These are phyloP conservation scores for Oeneis ivallda DNA, from an alignment of 2,888 invertebrate species.

Conservation along the genomic window DNA sequence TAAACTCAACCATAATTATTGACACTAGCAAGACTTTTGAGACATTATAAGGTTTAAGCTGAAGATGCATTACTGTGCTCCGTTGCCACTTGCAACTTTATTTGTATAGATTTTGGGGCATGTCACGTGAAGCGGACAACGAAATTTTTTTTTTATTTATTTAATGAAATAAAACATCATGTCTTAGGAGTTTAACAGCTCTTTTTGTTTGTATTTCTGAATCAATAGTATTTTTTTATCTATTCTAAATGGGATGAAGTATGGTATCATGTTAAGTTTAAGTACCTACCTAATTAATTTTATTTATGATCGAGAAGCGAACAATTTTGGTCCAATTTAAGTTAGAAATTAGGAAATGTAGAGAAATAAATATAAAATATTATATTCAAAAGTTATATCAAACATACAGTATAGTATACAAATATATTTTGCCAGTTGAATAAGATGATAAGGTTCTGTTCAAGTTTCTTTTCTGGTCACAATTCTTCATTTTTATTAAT, in stretches of 20 bases:
- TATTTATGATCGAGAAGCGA: constrained; percentile 49
- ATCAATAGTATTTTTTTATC: constrained; percentile 20
- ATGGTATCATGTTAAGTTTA: constrained; percentile 45
- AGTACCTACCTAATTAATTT: no score
- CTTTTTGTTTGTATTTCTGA: constrained; percentile 6
- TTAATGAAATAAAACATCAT: not conserved
- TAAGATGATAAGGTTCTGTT: not conserved
- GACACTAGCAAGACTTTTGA: no score
- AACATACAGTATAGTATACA: not conserved
- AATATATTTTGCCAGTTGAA: not conserved
- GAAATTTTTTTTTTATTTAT: no score
- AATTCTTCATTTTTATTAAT: not conserved
- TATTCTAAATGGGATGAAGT: constrained; percentile 44
- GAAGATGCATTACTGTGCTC: no score
- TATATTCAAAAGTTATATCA: not conserved
- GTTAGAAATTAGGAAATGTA: constrained; percentile 54
- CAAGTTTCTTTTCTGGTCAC: not conserved
- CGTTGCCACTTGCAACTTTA: no score
- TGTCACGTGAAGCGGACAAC: no score
- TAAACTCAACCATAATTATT: no score
- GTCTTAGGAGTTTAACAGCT: not conserved
- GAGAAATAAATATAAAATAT: constrained; percentile 15
- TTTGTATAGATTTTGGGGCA: no score
- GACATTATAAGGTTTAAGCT: no score
- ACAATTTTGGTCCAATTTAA: constrained; percentile 66